Base-by-base conservation (phyloP, 2,113 vertebrate genomes). In the Tachysurus vachellii region DNA sequence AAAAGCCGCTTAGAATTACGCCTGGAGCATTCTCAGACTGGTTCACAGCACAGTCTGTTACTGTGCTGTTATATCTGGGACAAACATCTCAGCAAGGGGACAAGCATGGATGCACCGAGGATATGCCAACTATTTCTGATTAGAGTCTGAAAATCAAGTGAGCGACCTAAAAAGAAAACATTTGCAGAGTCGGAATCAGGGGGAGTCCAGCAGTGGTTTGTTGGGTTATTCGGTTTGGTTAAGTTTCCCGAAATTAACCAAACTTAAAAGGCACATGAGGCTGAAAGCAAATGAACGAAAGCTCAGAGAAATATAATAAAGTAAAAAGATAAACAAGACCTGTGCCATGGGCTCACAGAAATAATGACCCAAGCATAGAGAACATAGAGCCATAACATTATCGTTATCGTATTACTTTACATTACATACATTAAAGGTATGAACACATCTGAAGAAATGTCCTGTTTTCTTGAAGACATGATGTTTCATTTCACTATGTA, bases 61-160 rank as follows among this genome's bases (percentile, higher is more conserved):
- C 54, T 36, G 5, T 73, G 42, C 3, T 50, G 53, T 59, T 81
- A 31, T 82, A 64, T 83, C 80, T 23, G 23, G 14, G 80, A 23
- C 54, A 62, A 47, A 50, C 54, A 83, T 83, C 70, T 87, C 68
- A 83, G 42, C 80, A 28, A 16, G 56, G 23, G n/a, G 19, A 62
- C 56, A 87, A 23, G 64, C 79, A 82, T 73, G 54, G 79, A 36
- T 12, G 17, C 79, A 82, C 86, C 0, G 26, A 36, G 44, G 56
- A 56, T 47, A 53, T 23, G 80, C 66, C 42, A 82, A 36, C 64
- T 66, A 75, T 75, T 50, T 47, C 68, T 57, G 79, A 82, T 26
- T 23, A 28, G 17, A 87, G 28, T 28, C 56, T 23, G 36, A 14
- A 64, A 79, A n/a, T 56, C 70, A 7, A 79, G 19, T 56, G 21